Base-by-base conservation (phyloP, 2,797 vertebrate genomes). In the Sarcophilus harrisii region DNA sequence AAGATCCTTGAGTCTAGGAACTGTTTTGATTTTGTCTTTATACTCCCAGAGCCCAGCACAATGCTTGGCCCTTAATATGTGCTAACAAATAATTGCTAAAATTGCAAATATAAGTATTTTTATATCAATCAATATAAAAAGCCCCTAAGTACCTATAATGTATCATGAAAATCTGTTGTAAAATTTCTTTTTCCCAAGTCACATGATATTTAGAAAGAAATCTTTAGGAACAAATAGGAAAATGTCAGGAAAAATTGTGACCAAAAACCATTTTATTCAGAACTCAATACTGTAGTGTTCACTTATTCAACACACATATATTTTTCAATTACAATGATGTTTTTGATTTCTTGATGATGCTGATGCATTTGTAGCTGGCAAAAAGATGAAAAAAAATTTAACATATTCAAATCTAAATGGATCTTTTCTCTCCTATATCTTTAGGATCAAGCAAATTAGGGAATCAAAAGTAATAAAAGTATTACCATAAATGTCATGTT, bases 381-480 rank as follows among this genome's bases (percentile, higher is more conserved):
- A 92, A 94, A 55, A 96, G 94, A 94, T 8, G 54, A 57, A 57
- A 57, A 57, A 13, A 60, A 93, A 45, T 87, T 92, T 92, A 93
- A 93, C 90, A 92, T 21, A 91, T 66, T 92, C 92, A 96, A 95
- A 92, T 91, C 94, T 57, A 96, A 93, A 91, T 92, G 62, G 90
- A 29, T 90, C 38, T 87, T 49, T 87, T 87, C 38, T 81, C 73
- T 81, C 45, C 38, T 49, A 27, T 87, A 87, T 24, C 21, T 16
- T 81, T 62, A 62, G 59, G 59, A 30, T 62, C 59, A 62, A 62
- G 29, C 29, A 62, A 62, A 12, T 62, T 62, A 62, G 29, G 38
- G 21, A 81, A 81, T 45, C 18, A 81, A 81, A 81, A 45, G 38
- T 81, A 45, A 81, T 81, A 8, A 49, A 87, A 81, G 32, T 38